Conservation (phyloP, 2,113 vertebrate genomes). For the Platycercus adscitus region DNA sequence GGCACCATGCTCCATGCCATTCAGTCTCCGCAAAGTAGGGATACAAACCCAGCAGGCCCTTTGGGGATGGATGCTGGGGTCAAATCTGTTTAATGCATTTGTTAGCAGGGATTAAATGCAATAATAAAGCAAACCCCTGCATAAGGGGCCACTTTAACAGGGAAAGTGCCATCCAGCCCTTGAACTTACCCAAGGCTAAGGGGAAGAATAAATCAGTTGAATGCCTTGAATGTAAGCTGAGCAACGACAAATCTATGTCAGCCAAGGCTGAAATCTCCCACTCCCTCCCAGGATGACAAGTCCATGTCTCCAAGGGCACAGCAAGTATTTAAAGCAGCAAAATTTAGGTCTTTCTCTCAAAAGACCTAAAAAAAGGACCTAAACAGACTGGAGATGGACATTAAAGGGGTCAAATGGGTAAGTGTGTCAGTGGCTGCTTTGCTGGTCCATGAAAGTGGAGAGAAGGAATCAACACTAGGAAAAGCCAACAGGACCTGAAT, state of each 20-base stretch:
- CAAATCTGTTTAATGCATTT: not conserved
- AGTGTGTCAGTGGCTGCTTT: not conserved
- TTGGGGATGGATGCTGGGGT: not conserved
- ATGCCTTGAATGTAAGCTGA: not conserved
- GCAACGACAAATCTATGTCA: rapidly evolving
- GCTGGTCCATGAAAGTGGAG: not conserved
- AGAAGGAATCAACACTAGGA: not conserved
- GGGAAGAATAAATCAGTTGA: not conserved
- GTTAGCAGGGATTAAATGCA: not conserved
- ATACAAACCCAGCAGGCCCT: not conserved
- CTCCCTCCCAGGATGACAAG: not conserved
- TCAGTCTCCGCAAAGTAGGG: rapidly evolving
- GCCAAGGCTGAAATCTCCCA: not conserved
- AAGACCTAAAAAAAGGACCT: not conserved
- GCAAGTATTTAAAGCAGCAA: not conserved
- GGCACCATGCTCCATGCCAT: rapidly evolving
- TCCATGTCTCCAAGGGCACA: not conserved
- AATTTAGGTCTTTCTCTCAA: not conserved
- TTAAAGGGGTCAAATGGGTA: not conserved
- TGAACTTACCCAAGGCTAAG: rapidly evolving
- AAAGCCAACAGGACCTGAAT: not conserved
- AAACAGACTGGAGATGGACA: not conserved
- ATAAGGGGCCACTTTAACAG: not conserved
- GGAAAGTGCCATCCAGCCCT: not conserved
- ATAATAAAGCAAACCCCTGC: not conserved